Evolutionary conservation across 2,888 invertebrate species (phyloP).

Genomic region (Frankliniella intonsa): DNA sequence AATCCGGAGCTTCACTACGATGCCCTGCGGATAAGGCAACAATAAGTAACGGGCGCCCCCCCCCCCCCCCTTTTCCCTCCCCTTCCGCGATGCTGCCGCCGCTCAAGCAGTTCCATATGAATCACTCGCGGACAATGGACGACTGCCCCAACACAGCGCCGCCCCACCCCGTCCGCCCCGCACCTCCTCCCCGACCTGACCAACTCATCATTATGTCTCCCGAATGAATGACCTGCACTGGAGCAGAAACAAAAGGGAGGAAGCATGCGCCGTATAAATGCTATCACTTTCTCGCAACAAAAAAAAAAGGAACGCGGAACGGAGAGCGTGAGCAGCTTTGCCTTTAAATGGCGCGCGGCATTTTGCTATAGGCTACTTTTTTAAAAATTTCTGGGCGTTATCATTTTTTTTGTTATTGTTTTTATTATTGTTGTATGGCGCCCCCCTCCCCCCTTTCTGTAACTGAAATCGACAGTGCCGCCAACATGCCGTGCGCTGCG

Average conservation of each 20-base stretch:
- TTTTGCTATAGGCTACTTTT: too few relatives aligned
- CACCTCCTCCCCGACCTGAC: not conserved
- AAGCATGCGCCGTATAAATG: not conserved
- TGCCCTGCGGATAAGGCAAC: not conserved
- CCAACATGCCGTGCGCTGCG: not conserved
- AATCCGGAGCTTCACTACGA: not conserved
- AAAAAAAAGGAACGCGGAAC: not conserved
- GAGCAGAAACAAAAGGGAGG: slow-evolving; percentile 14
- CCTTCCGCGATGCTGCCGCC: not conserved
- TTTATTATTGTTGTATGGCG: too few relatives aligned
- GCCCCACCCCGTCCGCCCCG: not conserved
- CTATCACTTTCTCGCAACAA: not conserved
- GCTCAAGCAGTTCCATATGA: slow-evolving; percentile 24
- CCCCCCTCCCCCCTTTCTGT: too few relatives aligned
- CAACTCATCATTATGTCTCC: not conserved
- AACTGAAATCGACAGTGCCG: not conserved
- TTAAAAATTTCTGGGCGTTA: too few relatives aligned
- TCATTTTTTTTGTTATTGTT: too few relatives aligned
- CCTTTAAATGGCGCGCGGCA: too few relatives aligned
- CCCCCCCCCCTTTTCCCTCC: not conserved
- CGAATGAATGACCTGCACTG: not conserved
- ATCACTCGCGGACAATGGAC: slow-evolving; percentile 11
- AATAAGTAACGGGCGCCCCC: slow-evolving; percentile 19
- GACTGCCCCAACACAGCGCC: not conserved
- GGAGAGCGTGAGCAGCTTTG: too few relatives aligned